Base-by-base conservation (phyloP, 2,888 invertebrate species). In the Eulithis prunata region DNA sequence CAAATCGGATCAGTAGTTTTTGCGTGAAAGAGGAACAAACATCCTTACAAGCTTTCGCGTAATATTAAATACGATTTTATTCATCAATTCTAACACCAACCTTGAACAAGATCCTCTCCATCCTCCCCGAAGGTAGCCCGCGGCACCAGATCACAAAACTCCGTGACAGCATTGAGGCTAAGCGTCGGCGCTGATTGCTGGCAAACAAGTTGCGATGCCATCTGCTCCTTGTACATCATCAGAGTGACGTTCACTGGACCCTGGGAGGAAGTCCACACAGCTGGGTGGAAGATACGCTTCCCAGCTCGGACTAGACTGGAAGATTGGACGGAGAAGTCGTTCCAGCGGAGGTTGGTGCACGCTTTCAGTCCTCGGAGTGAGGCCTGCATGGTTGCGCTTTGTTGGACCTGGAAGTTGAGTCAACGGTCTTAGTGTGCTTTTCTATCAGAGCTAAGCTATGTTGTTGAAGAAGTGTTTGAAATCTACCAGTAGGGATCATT, bases 71-170 rank as follows among this genome's bases (percentile, higher is more conserved):
- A 21, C 21, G 21, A 21, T 21, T 21, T 21, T 21, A 21, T 21
- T 32, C 6, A 32, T 32, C 6, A 32, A 32, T 32, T 32, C 6
- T 32, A 5, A 3, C 3, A 52, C 64, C n/a, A 56, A 64, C 64
- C 96, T 94, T 97, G 96, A 57, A 95, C 90, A 78, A 95, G 93
- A 77, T 95, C 95, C 52, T 94, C 94, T 61, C 94, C 94, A 0
- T 94, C 93, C 66, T 94, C 94, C 66, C 93, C 94, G 73, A 96
- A 93, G 81, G 95, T 95, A 75, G 95, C 95, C 69, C 94, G 90
- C 28, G 97, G 96, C 60, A 97, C 95, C 75, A 96, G 86, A 81
- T 97, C 97, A 79, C 96, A 96, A 86, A 97, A 97, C 90, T 97
- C 97, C 7, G 96, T 96, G 43, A 97, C 94, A 7, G 97, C 96